phyloP scores from a whole-genome alignment of 1,140 invertebrate genomes.

The Agrypnia vestita region DNA sequence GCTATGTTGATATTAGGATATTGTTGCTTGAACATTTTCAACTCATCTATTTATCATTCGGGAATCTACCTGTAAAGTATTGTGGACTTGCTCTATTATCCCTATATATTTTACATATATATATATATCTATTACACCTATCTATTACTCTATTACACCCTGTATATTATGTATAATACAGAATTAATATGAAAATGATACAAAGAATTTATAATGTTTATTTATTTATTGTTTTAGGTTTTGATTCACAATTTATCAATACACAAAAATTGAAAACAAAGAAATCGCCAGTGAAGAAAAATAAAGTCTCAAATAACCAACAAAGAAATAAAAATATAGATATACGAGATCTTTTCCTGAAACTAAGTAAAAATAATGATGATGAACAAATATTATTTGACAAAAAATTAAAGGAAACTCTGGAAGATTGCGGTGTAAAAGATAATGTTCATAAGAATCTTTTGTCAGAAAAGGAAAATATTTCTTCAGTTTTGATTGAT shows the following conservation, averaged over 20 bases:
- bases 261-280: background rate
- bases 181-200: no score
- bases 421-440: constrained; percentile 49
- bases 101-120: no score
- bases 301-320: constrained; percentile 60
- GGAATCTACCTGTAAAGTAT: no score
- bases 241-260: constrained; percentile 19
- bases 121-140: constrained; percentile 13
- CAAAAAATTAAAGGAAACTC: constrained; percentile 53
- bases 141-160: no score
- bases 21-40: no score
- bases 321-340: constrained; percentile 66
- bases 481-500: constrained; percentile 65
- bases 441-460: constrained; percentile 37
- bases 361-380: constrained; percentile 67
- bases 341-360: constrained; percentile 70
- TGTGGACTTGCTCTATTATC: no score
- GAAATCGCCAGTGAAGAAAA: constrained; percentile 43
- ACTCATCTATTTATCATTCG: no score
- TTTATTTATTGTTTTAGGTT: constrained; percentile 19
- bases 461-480: constrained; percentile 49
- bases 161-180: no score
- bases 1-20: no score
- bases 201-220: constrained; percentile 1
- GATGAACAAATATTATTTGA: constrained; percentile 58